phyloP scores from a whole-genome alignment of 2,797 vertebrate genomes.

The Takifugu ocellatus region DNA sequence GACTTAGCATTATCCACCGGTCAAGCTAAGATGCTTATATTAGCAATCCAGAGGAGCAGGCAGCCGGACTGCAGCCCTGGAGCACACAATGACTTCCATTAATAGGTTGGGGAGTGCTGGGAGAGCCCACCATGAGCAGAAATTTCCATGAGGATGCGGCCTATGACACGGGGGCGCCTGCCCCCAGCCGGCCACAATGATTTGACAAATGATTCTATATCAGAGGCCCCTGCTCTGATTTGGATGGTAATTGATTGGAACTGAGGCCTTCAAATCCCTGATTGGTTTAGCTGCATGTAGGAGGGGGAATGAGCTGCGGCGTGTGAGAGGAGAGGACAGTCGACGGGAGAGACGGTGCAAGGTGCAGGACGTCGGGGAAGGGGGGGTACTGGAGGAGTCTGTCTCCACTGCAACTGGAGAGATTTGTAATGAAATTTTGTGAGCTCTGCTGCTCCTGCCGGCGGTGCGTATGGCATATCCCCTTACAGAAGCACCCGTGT shows the following conservation, averaged over 20 bases:
- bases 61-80: conserved; percentile 58
- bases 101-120: conserved; percentile 61
- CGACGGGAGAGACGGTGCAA: conserved; percentile 40
- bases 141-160: conserved; percentile 76
- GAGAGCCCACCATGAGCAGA: conserved; percentile 66
- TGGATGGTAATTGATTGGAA: conserved; percentile 81
- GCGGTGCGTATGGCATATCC: conserved; percentile 13
- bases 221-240: conserved; percentile 78
- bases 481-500: conserved; percentile 24
- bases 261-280: conserved; percentile 78
- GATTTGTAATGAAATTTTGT: conserved; percentile 42
- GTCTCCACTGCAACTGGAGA: conserved; percentile 50
- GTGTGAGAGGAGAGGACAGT: conserved; percentile 41
- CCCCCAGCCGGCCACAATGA: conserved; percentile 74
- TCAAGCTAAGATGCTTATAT: conserved; percentile 68
- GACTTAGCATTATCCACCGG: conserved; percentile 50
- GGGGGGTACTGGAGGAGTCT: conserved; percentile 27
- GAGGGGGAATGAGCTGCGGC: conserved; percentile 47
- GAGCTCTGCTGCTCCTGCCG: conserved; percentile 31
- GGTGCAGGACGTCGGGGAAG: conserved; percentile 23
- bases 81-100: conserved; percentile 72
- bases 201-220: conserved; percentile 83
- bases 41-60: conserved; percentile 53
- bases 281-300: conserved; percentile 76
- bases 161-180: conserved; percentile 71